Base-by-base conservation (phyloP, 2,888 invertebrate species). In the Pegoplata infirma region DNA sequence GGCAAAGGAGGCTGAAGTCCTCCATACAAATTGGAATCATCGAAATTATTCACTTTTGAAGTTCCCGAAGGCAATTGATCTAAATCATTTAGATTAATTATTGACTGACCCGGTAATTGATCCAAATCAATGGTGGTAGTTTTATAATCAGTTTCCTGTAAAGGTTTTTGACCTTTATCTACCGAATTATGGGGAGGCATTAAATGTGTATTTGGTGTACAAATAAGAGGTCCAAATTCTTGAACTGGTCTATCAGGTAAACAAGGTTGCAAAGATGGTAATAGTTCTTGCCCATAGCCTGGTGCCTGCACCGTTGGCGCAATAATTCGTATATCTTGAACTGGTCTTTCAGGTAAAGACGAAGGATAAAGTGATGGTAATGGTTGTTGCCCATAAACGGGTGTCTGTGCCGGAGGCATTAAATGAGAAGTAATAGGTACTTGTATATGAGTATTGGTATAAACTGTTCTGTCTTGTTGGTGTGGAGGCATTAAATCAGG, bases 1-100 rank as follows among this genome's bases (percentile, higher is more conserved):
- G 61, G 49, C n/a, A 58, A 49, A 0, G 86, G 83, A 5, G 84
- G 84, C 19, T 82, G 81, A 5, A 84, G 49, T 0, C 84, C 81
- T 19, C 81, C 81, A 56, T 80, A 82, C 17, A 82, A 81, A 61
- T 83, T 83, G 4, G 76, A 69, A 8, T 59, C 66, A 51, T 81
- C 76, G 36, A 61, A 28, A 16, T 53, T 40, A 55, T 46, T 28
- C 49, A 72, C 71, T 40, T 68, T 79, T 2, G 66, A 53, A 49
- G 74, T 75, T 28, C 46, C 23, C 5, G 67, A 67, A 2, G 79
- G 67, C 3, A 56, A 12, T 36, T 67, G 71, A 36, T 75, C 75
- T 3, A 72, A 61, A 61, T 75, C 55, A 44, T 63, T 55, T 10
- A 58, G 12, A 40, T 63, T 56, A 17, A 71, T 75, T 21, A 66